Evolutionary conservation across 2,797 vertebrate species (phyloP).

Genomic region (Poecilia velifera): DNA sequence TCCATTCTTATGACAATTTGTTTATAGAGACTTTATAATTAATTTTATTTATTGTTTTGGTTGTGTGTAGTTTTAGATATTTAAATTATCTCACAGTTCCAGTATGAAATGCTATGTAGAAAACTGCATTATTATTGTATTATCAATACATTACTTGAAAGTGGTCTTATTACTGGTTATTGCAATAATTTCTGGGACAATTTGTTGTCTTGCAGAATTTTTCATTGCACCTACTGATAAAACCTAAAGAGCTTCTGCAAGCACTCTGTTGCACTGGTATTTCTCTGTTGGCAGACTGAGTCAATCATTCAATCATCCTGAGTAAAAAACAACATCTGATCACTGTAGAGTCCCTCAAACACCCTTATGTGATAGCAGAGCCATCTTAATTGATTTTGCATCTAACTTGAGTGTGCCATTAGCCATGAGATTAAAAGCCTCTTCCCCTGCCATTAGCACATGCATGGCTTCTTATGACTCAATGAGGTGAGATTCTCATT

Average conservation of each 20-base stretch:
- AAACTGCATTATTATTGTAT: too few relatives aligned
- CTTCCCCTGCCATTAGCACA: slow-evolving; percentile 65
- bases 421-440: slow-evolving; percentile 62
- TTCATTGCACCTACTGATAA: too few relatives aligned
- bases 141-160: too few relatives aligned
- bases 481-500: slow-evolving; percentile 64
- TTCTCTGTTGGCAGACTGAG: background rate
- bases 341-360: slow-evolving; percentile 15
- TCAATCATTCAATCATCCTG: background rate
- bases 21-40: too few relatives aligned
- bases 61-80: too few relatives aligned
- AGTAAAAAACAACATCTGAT: slow-evolving; percentile 9
- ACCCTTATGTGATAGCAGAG: slow-evolving; percentile 45
- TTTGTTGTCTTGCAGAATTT: too few relatives aligned
- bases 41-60: too few relatives aligned
- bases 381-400: slow-evolving; percentile 64
- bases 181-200: too few relatives aligned
- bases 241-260: background rate
- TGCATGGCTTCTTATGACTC: slow-evolving; percentile 66
- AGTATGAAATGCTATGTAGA: too few relatives aligned
- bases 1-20: too few relatives aligned
- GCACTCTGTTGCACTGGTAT: background rate
- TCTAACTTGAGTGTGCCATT: slow-evolving; percentile 62
- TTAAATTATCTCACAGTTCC: too few relatives aligned
- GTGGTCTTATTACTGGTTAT: too few relatives aligned